Conservation (phyloP, 2,888 invertebrate genomes). For the Alsophila aescularia region DNA sequence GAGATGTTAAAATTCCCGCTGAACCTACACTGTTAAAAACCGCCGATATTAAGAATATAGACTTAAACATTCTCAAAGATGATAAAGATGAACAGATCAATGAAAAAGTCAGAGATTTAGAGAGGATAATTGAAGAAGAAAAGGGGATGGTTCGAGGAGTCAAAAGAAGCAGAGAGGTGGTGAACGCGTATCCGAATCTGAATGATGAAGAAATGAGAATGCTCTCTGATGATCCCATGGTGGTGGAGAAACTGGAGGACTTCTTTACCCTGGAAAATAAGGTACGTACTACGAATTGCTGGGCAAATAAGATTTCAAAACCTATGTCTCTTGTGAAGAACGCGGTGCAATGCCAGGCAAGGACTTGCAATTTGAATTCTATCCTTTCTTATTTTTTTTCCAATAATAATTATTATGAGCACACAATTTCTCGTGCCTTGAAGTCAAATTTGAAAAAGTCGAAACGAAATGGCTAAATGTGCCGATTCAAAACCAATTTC, state of each 20-base stretch:
- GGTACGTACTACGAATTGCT: too few relatives aligned
- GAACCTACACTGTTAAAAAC: slow-evolving; percentile 23
- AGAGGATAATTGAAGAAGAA: slow-evolving; percentile 42
- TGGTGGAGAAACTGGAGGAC: slow-evolving; percentile 54
- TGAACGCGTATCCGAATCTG: slow-evolving; percentile 46
- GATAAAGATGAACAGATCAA: slow-evolving; percentile 41
- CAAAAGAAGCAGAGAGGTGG: slow-evolving; percentile 29
- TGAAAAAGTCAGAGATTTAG: slow-evolving; percentile 40
- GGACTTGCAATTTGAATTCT: too few relatives aligned
- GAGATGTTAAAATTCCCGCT: slow-evolving; percentile 21
- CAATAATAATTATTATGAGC: too few relatives aligned
- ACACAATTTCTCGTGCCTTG: too few relatives aligned
- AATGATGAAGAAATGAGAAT: slow-evolving; percentile 65
- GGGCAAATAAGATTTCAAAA: too few relatives aligned
- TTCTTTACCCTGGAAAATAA: slow-evolving; percentile 69
- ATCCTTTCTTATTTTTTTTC: too few relatives aligned
- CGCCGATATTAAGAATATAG: slow-evolving; percentile 31
- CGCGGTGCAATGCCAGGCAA: too few relatives aligned
- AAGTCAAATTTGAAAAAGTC: too few relatives aligned
- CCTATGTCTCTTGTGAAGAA: too few relatives aligned
- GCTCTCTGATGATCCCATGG: slow-evolving; percentile 62
- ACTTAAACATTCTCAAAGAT: slow-evolving; percentile 37
- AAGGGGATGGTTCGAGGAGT: slow-evolving; percentile 16
- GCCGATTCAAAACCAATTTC: too few relatives aligned
- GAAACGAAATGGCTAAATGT: too few relatives aligned